Conservation (phyloP, 2,797 vertebrate species). For the Sitta carolinensis region DNA sequence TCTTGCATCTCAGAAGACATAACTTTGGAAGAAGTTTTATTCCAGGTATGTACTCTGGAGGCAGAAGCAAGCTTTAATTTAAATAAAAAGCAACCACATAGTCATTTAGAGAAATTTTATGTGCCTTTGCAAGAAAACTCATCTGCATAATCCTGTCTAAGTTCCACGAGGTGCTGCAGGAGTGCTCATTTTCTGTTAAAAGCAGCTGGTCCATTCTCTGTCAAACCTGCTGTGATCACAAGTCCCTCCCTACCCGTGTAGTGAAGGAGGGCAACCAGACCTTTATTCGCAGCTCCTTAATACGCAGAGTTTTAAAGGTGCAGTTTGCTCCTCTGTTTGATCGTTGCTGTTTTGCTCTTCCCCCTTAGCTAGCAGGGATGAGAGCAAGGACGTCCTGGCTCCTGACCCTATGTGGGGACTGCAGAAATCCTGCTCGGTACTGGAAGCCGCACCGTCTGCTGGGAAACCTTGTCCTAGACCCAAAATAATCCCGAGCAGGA, state of each 20-base stretch:
- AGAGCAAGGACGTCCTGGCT: neutral
- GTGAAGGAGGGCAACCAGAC: neutral
- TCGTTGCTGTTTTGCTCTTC: neutral
- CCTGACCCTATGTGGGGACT: neutral
- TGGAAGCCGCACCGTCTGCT: slow-evolving; percentile 64
- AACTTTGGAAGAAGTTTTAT: neutral
- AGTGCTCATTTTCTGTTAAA: neutral
- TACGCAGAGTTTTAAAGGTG: neutral
- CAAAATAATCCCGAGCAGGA: neutral
- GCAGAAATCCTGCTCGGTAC: neutral
- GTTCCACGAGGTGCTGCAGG: neutral
- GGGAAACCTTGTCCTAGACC: neutral
- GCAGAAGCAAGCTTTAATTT: neutral
- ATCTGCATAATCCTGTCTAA: neutral
- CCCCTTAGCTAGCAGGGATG: neutral
- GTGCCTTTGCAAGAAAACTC: neutral
- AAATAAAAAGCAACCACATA: neutral
- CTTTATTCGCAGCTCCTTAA: neutral
- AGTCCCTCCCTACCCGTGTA: neutral
- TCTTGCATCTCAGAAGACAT: neutral
- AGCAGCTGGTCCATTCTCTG: neutral
- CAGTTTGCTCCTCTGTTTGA: neutral
- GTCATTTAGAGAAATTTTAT: neutral
- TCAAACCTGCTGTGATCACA: neutral
- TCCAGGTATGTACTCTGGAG: neutral